Evolutionary conservation across 2,113 vertebrate species (phyloP), one percentile per base, ranked within the genome.

Genomic region (Spea multiplicata): DNA sequence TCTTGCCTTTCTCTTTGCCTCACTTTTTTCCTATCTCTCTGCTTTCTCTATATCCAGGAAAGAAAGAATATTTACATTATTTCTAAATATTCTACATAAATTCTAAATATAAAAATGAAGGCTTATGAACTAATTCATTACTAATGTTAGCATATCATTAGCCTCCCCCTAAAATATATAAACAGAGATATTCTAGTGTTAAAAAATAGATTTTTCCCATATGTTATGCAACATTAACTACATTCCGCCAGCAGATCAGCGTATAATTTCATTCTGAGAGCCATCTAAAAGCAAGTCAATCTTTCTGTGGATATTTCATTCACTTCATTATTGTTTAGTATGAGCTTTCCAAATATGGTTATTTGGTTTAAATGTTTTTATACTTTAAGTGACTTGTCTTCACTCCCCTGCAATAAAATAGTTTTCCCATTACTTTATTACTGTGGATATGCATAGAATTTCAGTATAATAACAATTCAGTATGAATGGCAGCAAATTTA

Each of bases 231-330:
- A 82, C 85, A 70, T 50, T 72, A 68, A 72, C 83, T 84, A 67
- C 64, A 17, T 71, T 59, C 78, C 77, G 50, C 82, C 88, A 85
- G 80, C 87, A 71, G 82, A 46, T 74, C 59, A 85, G 80, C 78
- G 81, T 84, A 81, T 82, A 85, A 86, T 89, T 91, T 88, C 77
- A 86, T 85, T 89, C 88, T 76, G 82, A 81, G 74, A 81, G 82
- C 73, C 83, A 83, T 82, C 81, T 84, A 0, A 75, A 81, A 87
- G 82, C 66, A 76, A 84, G 70, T 78, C 83, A 84, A 81, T 87
- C 89, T 85, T 76, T 84, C 84, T 87, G 80, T 80, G 75, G 0
- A 85, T 86, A 83, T 62, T 74, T 78, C 78, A 82, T 67, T 71
- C 88, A 76, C 80, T 85, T 80, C 83, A 84, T 83, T 87, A 49